A percentile compares a stretch with the other conserved stretches of the same genome.
Conservation (phyloP, 2,888 invertebrate species). For the Blastobasis adustella region DNA sequence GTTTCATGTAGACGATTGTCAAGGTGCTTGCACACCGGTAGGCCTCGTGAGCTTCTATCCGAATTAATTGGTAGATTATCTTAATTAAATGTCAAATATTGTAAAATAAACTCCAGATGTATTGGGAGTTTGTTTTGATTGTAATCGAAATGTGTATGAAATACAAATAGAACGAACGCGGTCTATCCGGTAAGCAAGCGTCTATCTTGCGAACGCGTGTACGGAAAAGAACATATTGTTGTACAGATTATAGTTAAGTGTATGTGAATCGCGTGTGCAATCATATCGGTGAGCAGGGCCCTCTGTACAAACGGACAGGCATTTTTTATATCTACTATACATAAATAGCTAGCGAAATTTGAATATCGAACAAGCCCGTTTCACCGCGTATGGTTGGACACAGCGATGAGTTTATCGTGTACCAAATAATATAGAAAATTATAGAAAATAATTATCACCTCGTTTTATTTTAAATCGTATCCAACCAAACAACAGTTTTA, state of each 20-base stretch:
- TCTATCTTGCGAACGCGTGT: slow-evolving; percentile 15
- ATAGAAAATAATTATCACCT: slow-evolving; percentile 30
- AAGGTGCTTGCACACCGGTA: too few species aligned
- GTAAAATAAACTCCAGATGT: too few species aligned
- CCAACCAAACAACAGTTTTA: too few species aligned
- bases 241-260: slow-evolving; percentile 37
- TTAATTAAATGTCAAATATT: too few species aligned
- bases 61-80: too few species aligned
- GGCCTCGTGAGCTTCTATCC: too few species aligned
- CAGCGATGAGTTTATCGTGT: slow-evolving; percentile 42
- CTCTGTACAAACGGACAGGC: slow-evolving; percentile 8
- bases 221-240: slow-evolving; percentile 18
- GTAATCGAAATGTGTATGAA: too few species aligned
- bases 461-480: slow-evolving; percentile 21
- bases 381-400: slow-evolving; percentile 55
- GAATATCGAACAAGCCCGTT: slow-evolving; percentile 8
- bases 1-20: too few species aligned
- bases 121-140: too few species aligned
- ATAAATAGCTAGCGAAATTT: slow-evolving; percentile 3
- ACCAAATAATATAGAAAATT: slow-evolving; percentile 67
- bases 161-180: too few species aligned
- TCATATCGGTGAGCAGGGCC: slow-evolving; percentile 36
- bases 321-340: slow-evolving; percentile 16
- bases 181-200: background rate
- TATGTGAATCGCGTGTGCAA: slow-evolving; percentile 46